These are phyloP conservation scores for Zophobas atratus DNA, from an alignment of 1,140 invertebrate genomes.

Conservation along the genomic window DNA sequence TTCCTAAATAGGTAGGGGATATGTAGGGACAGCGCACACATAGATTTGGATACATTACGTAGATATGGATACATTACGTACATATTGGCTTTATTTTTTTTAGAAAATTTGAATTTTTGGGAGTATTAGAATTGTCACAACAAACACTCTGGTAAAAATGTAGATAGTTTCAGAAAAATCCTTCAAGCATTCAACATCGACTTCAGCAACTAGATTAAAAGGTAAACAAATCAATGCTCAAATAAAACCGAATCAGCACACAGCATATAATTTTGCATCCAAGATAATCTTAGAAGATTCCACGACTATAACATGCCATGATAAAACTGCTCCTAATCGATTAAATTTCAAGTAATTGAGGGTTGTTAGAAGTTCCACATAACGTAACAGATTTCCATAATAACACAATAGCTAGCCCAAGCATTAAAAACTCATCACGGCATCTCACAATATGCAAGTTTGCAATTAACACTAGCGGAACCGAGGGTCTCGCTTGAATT, in stretches of 20 bases:
- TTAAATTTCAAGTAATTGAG: conserved; percentile 21
- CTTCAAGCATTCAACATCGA: background rate
- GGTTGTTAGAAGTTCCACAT: conserved; percentile 13
- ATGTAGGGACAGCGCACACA: too few relatives aligned
- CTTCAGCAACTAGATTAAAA: background rate
- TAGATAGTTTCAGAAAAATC: too few relatives aligned
- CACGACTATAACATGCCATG: conserved; percentile 17
- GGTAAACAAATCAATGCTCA: too few relatives aligned
- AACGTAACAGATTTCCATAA: conserved; percentile 36
- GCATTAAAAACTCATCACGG: conserved; percentile 34
- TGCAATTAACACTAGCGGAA: conserved; percentile 16
- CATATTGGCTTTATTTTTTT: too few relatives aligned
- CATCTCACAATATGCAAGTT: conserved; percentile 21
- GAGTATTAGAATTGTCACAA: too few relatives aligned
- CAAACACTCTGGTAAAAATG: too few relatives aligned
- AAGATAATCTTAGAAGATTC: conserved; percentile 12
- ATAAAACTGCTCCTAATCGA: conserved; percentile 10
- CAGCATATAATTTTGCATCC: conserved; percentile 5
- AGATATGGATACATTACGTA: too few relatives aligned
- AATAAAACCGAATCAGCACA: too few relatives aligned
- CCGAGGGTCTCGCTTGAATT: background rate
- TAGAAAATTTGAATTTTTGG: too few relatives aligned
- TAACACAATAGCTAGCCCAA: conserved; percentile 18
- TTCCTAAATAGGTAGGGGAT: too few relatives aligned
- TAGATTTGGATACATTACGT: too few relatives aligned